Conservation (phyloP, 2,888 invertebrate species). For the Cotesia congregata region DNA sequence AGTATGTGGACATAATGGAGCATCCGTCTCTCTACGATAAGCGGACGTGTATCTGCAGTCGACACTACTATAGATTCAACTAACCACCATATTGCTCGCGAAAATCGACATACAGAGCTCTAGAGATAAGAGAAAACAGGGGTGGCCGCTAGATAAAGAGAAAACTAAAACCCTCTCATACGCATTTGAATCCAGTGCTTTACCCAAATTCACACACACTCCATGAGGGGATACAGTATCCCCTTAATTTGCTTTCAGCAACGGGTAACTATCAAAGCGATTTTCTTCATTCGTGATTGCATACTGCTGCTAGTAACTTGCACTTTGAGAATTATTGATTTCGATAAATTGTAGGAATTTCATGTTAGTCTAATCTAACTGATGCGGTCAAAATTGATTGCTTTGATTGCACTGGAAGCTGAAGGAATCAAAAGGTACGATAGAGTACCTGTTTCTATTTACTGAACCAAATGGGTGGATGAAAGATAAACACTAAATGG, state of each 20-base stretch:
- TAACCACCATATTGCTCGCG: conserved; percentile 3
- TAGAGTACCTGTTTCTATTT: neutral
- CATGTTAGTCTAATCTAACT: neutral
- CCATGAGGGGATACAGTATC: neutral
- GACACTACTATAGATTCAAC: conserved; percentile 25
- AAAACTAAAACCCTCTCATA: neutral
- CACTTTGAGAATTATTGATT: conserved; percentile 14
- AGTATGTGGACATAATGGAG: conserved; percentile 69
- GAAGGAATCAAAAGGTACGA: neutral
- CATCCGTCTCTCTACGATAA: conserved; percentile 67
- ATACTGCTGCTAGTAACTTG: conserved; percentile 3
- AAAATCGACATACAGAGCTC: neutral
- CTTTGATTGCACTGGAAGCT: neutral
- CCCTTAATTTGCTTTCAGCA: neutral
- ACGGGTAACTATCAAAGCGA: conserved; percentile 4
- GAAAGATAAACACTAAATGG: neutral
- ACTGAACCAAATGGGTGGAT: neutral
- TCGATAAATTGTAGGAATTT: conserved; percentile 2
- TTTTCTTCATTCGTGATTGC: neutral
- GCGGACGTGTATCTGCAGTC: conserved; percentile 46
- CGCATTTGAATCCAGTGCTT: neutral
- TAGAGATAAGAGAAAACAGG: neutral
- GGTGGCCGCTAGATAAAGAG: neutral
- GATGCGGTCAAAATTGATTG: conserved; percentile 16
- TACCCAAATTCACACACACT: neutral